A percentile compares a stretch with the other conserved stretches of the same genome.
phyloP scores from a whole-genome alignment of 2,888 invertebrate species.

The Sinohyriopsis cumingii region DNA sequence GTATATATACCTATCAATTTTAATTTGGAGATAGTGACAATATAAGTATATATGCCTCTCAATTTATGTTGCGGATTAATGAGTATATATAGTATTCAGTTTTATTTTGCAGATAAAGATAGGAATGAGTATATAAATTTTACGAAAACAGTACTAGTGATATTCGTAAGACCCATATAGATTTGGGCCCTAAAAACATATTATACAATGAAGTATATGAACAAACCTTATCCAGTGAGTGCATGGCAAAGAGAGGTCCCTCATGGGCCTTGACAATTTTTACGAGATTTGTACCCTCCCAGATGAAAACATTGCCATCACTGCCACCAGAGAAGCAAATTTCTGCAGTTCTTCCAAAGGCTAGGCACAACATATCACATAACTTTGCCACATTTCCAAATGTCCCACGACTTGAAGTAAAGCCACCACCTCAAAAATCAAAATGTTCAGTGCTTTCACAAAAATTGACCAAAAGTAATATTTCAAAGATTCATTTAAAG shows the following conservation, averaged over 20 bases:
- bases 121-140: no score
- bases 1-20: no score
- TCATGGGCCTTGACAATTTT: slow-evolving; percentile 72
- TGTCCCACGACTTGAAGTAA: slow-evolving; percentile 71
- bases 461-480: background rate
- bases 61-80: no score
- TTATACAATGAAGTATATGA: no score
- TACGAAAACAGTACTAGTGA: no score
- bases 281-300: slow-evolving; percentile 66
- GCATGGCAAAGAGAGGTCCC: slow-evolving; percentile 72
- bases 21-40: no score
- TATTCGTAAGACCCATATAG: no score
- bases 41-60: no score
- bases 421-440: slow-evolving; percentile 69
- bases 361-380: slow-evolving; percentile 72
- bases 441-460: background rate
- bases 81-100: no score
- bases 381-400: slow-evolving; percentile 70
- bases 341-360: slow-evolving; percentile 68
- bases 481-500: no score
- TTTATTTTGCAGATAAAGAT: no score
- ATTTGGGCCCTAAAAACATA: no score
- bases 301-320: slow-evolving; percentile 71
- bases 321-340: slow-evolving; percentile 71
- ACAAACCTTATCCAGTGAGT: slow-evolving; percentile 70